phyloP scores from a whole-genome alignment of 2,888 invertebrate genomes.

The Sericinus montela region DNA sequence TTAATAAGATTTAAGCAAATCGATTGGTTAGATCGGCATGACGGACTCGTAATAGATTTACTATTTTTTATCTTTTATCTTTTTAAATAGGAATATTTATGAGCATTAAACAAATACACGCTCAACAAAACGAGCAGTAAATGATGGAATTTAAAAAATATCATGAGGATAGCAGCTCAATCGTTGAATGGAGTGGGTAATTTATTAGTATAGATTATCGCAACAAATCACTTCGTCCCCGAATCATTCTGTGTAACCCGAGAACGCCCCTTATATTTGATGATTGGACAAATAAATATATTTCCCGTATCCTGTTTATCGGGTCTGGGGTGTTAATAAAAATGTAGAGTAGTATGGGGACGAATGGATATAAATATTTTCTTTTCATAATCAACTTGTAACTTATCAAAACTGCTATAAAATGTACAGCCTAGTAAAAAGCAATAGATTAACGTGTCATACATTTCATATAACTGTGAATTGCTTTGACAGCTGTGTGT shows the following conservation, averaged over 20 bases:
- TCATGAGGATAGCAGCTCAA: slow-evolving; percentile 68
- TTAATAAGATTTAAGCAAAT: no score
- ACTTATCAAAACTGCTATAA: background rate
- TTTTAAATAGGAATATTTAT: slow-evolving; percentile 11
- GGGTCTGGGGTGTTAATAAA: slow-evolving; percentile 76
- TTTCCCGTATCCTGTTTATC: slow-evolving; percentile 78
- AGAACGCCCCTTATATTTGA: slow-evolving; percentile 76
- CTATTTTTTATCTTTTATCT: no score
- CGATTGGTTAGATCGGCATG: no score
- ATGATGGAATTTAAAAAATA: slow-evolving; percentile 28
- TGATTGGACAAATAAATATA: slow-evolving; percentile 79
- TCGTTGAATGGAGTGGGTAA: slow-evolving; percentile 65
- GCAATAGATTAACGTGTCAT: no score
- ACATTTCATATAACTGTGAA: no score
- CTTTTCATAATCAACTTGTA: background rate
- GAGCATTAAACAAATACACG: slow-evolving; percentile 40
- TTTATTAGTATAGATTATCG: slow-evolving; percentile 75
- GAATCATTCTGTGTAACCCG: slow-evolving; percentile 74
- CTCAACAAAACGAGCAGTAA: slow-evolving; percentile 45
- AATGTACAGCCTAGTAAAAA: background rate
- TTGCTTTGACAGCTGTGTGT: no score
- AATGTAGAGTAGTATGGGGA: slow-evolving; percentile 62
- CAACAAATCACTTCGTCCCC: slow-evolving; percentile 71
- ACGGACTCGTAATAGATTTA: no score
- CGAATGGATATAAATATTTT: slow-evolving; percentile 15